phyloP scores from a whole-genome alignment of 2,888 invertebrate species.

The Acrobasis suavella region DNA sequence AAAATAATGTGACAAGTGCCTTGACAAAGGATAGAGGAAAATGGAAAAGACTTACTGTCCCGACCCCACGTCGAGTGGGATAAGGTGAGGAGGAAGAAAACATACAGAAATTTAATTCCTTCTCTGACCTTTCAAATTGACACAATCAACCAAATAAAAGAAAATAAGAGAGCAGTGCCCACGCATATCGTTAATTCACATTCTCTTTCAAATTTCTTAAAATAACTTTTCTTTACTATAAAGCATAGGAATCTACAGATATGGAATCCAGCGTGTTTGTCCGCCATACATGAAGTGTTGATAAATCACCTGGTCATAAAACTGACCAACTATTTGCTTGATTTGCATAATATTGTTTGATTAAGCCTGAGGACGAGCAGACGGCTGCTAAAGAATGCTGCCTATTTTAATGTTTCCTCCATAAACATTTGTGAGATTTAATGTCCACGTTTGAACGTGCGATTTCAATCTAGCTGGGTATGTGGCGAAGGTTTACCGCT shows the following conservation, averaged over 20 bases:
- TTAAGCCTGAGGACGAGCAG: constrained; percentile 56
- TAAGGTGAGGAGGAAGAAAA: too few species aligned
- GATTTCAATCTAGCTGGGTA: constrained; percentile 54
- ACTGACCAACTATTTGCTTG: constrained; percentile 62
- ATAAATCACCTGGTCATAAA: constrained; percentile 65
- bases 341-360: constrained; percentile 72
- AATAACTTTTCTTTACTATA: constrained; percentile 51
- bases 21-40: too few species aligned
- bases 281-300: constrained; percentile 57
- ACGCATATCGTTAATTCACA: too few species aligned
- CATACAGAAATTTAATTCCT: too few species aligned
- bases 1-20: too few species aligned
- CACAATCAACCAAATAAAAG: too few species aligned
- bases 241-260: constrained; percentile 48
- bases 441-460: constrained; percentile 54
- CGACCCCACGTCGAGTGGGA: too few species aligned
- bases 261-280: constrained; percentile 39
- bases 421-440: constrained; percentile 55
- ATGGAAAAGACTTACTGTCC: too few species aligned
- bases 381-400: constrained; percentile 58
- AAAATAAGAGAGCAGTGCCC: too few species aligned
- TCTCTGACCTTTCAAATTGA: too few species aligned
- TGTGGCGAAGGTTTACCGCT: constrained; percentile 61
- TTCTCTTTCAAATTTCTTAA: constrained; percentile 36
- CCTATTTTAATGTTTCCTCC: constrained; percentile 63